phyloP scores from a whole-genome alignment of 2,113 vertebrate species.

The Echinops telfairi region DNA sequence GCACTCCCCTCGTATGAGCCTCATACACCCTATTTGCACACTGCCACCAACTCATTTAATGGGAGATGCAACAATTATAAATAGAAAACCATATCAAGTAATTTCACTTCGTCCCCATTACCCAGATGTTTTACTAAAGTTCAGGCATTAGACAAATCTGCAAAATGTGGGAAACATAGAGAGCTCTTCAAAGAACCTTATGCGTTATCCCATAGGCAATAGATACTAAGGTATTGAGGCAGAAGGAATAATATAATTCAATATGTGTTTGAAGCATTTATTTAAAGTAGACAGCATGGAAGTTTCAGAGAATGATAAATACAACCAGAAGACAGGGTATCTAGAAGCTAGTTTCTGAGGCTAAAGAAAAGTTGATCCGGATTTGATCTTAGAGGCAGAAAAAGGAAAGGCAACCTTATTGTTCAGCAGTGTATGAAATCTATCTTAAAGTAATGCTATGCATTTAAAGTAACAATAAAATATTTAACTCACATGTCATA shows the following conservation, averaged over 20 bases:
- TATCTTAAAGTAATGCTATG: neutral
- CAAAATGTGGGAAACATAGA: neutral
- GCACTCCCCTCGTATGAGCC: too few relatives aligned
- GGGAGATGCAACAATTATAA: too few relatives aligned
- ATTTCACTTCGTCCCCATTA: neutral
- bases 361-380: neutral
- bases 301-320: neutral
- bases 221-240: neutral
- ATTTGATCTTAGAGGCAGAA: neutral
- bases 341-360: neutral
- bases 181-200: neutral
- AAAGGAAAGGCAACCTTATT: neutral
- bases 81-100: too few relatives aligned
- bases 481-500: neutral
- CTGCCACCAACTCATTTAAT: too few relatives aligned
- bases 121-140: neutral
- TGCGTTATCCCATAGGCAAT: neutral
- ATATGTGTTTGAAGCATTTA: neutral
- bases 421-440: neutral
- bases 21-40: too few relatives aligned
- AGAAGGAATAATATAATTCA: neutral
- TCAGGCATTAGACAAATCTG: neutral
- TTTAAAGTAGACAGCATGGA: neutral
- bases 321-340: neutral
- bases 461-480: neutral